phyloP scores from a whole-genome alignment of 2,797 vertebrate genomes.

The Lepilemur ruficaudatus region DNA sequence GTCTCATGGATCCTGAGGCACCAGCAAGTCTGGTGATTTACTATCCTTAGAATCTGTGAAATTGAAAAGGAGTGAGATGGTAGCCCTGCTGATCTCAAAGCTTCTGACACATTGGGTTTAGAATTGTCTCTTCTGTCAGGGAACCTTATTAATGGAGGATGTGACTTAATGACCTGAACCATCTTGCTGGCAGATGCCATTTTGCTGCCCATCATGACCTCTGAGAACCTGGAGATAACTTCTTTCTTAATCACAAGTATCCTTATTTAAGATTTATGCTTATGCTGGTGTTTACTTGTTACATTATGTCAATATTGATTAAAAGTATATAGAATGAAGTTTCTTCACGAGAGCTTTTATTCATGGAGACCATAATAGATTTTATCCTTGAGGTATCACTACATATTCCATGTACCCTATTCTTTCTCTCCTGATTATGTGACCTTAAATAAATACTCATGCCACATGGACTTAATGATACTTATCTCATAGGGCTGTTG shows the following conservation, averaged over 20 bases:
- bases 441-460: background rate
- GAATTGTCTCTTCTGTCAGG: slow-evolving; percentile 80
- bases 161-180: slow-evolving; percentile 80
- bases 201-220: background rate
- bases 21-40: background rate
- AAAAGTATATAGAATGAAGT: background rate
- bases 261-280: background rate
- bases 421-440: background rate
- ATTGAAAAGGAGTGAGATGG: slow-evolving; percentile 54
- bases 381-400: background rate
- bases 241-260: background rate
- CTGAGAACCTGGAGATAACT: background rate
- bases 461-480: background rate
- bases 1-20: slow-evolving; percentile 71
- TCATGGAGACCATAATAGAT: background rate
- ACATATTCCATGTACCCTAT: background rate
- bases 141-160: slow-evolving; percentile 79
- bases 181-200: background rate
- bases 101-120: slow-evolving; percentile 74
- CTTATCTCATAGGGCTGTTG: background rate
- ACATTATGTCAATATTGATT: background rate
- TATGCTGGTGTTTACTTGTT: background rate
- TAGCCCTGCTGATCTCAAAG: slow-evolving; percentile 72
- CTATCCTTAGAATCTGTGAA: slow-evolving; percentile 57
- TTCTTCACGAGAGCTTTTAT: background rate